phyloP scores from a whole-genome alignment of 2,888 invertebrate genomes.

The Julus scandinavius region DNA sequence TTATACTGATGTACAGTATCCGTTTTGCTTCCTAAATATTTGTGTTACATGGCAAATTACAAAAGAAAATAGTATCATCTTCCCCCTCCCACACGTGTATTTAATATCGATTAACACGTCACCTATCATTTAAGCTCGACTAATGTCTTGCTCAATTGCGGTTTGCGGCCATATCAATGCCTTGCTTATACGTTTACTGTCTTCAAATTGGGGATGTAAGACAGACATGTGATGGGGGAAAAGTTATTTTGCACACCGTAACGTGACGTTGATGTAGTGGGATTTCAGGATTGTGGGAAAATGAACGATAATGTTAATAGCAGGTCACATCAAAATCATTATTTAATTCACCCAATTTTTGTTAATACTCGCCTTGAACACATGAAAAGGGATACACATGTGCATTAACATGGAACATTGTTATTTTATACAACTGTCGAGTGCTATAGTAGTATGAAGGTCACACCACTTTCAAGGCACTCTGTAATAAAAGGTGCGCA shows the following conservation, averaged over 20 bases:
- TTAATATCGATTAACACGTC: constrained; percentile 31
- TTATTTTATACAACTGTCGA: neutral
- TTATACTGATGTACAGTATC: neutral
- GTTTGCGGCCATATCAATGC: neutral
- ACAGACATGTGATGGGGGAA: constrained; percentile 1
- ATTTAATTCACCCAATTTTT: neutral
- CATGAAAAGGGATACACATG: no score
- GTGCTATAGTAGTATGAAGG: neutral
- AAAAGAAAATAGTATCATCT: neutral
- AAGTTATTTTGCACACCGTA: neutral
- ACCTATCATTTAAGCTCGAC: neutral
- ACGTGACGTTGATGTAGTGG: neutral
- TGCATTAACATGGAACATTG: no score
- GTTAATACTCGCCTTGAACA: neutral
- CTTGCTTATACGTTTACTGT: neutral
- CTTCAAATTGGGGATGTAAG: neutral
- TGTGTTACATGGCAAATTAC: neutral
- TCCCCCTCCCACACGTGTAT: neutral
- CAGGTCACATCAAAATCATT: constrained; percentile 1
- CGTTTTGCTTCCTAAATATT: constrained; percentile 4
- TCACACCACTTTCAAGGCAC: neutral
- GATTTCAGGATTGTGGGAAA: neutral
- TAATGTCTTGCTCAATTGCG: constrained; percentile 7
- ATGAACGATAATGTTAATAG: neutral
- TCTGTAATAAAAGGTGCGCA: neutral